phyloP scores from a whole-genome alignment of 2,113 vertebrate species.

The Pygoscelis antarcticus region DNA sequence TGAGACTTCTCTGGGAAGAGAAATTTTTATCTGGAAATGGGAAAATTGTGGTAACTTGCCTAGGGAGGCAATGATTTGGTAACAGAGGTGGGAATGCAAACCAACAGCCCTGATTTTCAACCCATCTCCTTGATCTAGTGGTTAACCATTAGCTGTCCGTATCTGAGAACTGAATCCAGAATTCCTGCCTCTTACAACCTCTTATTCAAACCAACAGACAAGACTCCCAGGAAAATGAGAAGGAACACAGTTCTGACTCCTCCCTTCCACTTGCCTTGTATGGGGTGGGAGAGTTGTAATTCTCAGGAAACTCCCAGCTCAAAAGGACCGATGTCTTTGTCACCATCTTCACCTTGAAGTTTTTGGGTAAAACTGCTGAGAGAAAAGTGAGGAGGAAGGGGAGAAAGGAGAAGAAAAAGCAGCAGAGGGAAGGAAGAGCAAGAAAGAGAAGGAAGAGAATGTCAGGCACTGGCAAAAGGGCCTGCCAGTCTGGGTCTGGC shows the following conservation, averaged over 20 bases:
- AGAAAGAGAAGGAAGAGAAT: neutral
- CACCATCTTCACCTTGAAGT: slow-evolving; percentile 96
- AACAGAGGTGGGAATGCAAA: neutral
- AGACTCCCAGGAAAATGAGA: neutral
- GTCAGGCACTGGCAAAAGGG: slow-evolving; percentile 2
- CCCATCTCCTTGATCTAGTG: neutral
- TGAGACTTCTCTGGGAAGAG: neutral
- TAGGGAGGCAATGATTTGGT: neutral
- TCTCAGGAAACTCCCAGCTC: slow-evolving; percentile 94
- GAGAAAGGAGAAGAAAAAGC: slow-evolving; percentile 45
- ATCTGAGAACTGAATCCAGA: neutral
- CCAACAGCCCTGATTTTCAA: neutral
- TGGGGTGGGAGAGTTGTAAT: slow-evolving; percentile 80
- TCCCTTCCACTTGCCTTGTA: slow-evolving; percentile 82
- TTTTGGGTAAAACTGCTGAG: slow-evolving; percentile 92
- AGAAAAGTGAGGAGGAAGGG: slow-evolving; percentile 58
- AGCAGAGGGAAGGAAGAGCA: slow-evolving; percentile 41
- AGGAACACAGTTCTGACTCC: neutral
- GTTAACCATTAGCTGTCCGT: neutral
- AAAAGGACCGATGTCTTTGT: slow-evolving; percentile 93
- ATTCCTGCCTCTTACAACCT: neutral
- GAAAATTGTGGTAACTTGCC: neutral
- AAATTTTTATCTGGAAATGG: neutral
- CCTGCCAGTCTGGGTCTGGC: neutral
- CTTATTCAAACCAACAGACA: neutral